Conservation (phyloP, 2,888 invertebrate species). For the Omphaloscelis lunosa region DNA sequence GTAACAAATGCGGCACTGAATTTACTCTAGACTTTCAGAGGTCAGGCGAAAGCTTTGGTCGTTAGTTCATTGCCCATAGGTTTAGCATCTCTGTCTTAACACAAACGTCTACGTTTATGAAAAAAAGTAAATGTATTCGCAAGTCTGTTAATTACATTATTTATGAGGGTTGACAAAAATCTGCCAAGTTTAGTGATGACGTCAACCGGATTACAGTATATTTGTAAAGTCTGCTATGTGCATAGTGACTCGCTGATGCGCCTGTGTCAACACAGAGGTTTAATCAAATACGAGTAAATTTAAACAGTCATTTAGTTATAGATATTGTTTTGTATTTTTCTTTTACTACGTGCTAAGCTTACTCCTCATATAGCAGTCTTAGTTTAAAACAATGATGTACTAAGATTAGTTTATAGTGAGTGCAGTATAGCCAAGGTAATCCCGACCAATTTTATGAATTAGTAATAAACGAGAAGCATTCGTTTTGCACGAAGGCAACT, state of each 20-base stretch:
- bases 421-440: conserved; percentile 9
- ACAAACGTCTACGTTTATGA: neutral
- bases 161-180: conserved; percentile 19
- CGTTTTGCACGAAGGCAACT: conserved; percentile 45
- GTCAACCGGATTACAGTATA: conserved; percentile 22
- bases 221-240: conserved; percentile 23
- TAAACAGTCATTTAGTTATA: neutral
- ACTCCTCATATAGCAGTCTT: no score
- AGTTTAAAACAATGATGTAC: neutral
- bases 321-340: conserved; percentile 13
- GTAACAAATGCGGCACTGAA: neutral
- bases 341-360: neutral
- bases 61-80: neutral
- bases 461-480: conserved; percentile 35
- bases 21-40: neutral
- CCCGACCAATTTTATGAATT: conserved; percentile 34
- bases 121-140: neutral
- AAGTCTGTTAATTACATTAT: conserved; percentile 35
- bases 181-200: conserved; percentile 40
- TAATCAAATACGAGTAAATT: conserved; percentile 49
- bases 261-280: conserved; percentile 39
- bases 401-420: neutral
- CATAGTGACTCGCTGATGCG: conserved; percentile 20
- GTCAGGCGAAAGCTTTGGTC: neutral
- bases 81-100: neutral